Conservation (phyloP, 1,140 invertebrate genomes). For the Brachionus asplanchnoidis region DNA sequence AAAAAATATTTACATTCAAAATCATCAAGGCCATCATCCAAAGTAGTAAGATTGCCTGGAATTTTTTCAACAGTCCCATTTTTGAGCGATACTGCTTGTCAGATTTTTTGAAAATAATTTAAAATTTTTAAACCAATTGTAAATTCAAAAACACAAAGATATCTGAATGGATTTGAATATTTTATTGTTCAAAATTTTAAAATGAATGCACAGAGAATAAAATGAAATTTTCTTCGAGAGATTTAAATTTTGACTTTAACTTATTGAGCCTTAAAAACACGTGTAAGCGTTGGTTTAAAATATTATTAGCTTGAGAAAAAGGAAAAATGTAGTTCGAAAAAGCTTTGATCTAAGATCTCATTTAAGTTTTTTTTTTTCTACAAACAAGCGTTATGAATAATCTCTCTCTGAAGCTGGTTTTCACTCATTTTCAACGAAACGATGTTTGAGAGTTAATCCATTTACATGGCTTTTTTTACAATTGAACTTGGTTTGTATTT, state of each 20-base stretch:
- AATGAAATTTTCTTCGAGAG: background rate
- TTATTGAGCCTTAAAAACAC: background rate
- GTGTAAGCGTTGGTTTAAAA: background rate
- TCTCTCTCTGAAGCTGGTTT: background rate
- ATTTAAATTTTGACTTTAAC: background rate
- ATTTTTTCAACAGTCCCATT: background rate
- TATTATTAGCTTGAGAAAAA: background rate
- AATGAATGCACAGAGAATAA: background rate
- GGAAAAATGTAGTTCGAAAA: background rate
- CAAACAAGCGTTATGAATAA: background rate
- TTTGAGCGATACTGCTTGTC: background rate
- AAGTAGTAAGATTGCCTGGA: background rate
- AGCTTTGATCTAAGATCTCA: background rate
- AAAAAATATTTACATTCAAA: background rate
- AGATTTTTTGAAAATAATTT: background rate
- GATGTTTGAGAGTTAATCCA: background rate
- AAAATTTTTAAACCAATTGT: background rate
- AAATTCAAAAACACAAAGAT: background rate
- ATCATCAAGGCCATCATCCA: background rate
- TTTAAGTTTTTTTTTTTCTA: background rate
- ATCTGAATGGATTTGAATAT: background rate
- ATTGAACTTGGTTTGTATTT: background rate
- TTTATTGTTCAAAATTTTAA: background rate
- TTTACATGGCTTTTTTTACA: background rate
- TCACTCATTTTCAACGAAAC: background rate